Conservation (phyloP, 2,113 vertebrate genomes). For the Ptilonorhynchus violaceus region DNA sequence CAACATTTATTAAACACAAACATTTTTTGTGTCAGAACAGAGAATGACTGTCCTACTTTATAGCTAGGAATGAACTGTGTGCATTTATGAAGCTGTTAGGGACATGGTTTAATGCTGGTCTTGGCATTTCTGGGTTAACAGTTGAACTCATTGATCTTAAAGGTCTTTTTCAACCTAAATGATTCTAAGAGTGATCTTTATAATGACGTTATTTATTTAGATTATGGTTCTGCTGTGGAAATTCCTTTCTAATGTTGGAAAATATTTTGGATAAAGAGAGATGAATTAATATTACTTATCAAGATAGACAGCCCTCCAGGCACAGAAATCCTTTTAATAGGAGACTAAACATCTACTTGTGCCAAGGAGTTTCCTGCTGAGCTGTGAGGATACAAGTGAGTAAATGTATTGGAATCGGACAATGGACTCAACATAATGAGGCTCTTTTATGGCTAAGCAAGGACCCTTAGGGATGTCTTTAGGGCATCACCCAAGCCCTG, state of each 20-base stretch:
- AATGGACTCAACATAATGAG: background rate
- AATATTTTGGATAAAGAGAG: background rate
- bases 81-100: background rate
- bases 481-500: background rate
- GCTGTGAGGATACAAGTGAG: background rate
- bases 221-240: background rate
- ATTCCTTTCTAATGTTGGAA: background rate
- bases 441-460: background rate
- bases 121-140: background rate
- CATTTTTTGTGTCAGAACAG: background rate
- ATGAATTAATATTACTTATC: background rate
- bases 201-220: background rate
- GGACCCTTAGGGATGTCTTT: background rate
- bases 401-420: background rate
- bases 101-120: background rate
- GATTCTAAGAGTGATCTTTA: background rate
- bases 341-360: background rate
- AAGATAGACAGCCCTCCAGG: background rate
- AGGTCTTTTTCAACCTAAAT: background rate
- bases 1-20: background rate
- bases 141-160: background rate
- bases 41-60: background rate
- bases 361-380: background rate
- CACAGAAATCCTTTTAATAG: background rate
- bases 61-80: background rate